Evolutionary conservation across 2,113 vertebrate species (phyloP).

Genomic region (Setophaga coronata): DNA sequence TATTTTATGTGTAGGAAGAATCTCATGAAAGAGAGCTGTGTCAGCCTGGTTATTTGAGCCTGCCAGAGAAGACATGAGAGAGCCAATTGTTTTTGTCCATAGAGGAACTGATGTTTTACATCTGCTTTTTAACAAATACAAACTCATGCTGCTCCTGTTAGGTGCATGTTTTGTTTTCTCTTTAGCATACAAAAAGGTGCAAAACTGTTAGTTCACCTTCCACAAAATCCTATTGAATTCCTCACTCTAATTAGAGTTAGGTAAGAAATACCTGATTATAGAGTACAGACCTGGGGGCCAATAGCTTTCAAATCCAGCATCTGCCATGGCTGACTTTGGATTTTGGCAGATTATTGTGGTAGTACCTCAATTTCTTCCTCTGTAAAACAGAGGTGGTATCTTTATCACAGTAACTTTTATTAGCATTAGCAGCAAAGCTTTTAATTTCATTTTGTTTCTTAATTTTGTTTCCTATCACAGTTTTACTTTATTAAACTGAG

Average conservation of each 20-base stretch:
- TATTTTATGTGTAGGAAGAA: constrained; percentile 53
- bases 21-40: constrained; percentile 23
- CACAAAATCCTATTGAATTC: neutral
- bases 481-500: neutral
- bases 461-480: neutral
- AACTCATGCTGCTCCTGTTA: neutral
- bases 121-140: constrained; percentile 1
- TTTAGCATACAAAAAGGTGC: neutral
- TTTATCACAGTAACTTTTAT: neutral
- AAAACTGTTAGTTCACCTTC: neutral
- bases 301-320: neutral
- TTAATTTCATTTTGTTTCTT: neutral
- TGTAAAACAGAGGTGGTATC: neutral
- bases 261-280: neutral
- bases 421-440: neutral
- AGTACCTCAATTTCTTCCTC: neutral
- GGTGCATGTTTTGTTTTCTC: neutral
- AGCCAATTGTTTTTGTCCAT: neutral
- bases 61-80: neutral
- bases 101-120: neutral
- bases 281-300: neutral
- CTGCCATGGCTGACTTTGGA: neutral
- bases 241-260: neutral
- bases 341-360: neutral
- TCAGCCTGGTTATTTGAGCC: constrained; percentile 21